Evolutionary conservation across 1,140 invertebrate species (phyloP).

Genomic region (Penaeus indicus): DNA sequence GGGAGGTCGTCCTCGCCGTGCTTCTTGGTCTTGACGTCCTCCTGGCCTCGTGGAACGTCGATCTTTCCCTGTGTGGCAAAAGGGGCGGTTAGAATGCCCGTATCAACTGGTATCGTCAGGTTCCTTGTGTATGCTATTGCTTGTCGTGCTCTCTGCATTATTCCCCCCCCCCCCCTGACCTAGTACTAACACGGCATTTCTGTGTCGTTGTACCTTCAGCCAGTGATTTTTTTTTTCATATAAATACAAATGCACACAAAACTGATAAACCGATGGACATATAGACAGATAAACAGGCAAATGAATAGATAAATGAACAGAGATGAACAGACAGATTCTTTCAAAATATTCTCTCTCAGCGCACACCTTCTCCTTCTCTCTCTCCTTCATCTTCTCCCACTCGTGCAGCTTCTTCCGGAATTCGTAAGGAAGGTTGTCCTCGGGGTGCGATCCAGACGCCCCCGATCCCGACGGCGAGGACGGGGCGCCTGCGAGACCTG

Average conservation of each 20-base stretch:
- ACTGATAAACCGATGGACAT: too few relatives aligned
- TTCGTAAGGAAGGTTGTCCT: constrained; percentile 81
- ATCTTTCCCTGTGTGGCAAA: constrained; percentile 18
- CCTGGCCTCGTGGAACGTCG: constrained; percentile 41
- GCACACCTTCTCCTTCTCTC: constrained; percentile 54
- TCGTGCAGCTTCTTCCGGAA: constrained; percentile 87
- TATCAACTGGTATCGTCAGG: too few relatives aligned
- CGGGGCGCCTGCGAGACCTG: constrained; percentile 79
- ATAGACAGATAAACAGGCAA: too few relatives aligned
- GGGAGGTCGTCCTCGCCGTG: constrained; percentile 66
- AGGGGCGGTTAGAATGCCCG: not conserved
- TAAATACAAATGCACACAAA: too few relatives aligned
- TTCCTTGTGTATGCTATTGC: too few relatives aligned
- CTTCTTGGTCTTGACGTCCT: constrained; percentile 63
- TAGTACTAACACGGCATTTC: too few relatives aligned
- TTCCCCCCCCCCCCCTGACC: too few relatives aligned
- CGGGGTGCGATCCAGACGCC: constrained; percentile 68
- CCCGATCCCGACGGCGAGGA: constrained; percentile 78
- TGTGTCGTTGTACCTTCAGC: too few relatives aligned
- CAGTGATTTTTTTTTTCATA: too few relatives aligned
- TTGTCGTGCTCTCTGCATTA: too few relatives aligned
- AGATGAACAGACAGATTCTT: too few relatives aligned
- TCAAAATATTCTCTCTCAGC: not conserved
- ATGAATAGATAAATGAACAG: too few relatives aligned
- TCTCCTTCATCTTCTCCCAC: constrained; percentile 84